These are phyloP conservation scores for Cydia strobilella DNA, from an alignment of 1,140 invertebrate genomes.

Conservation along the genomic window DNA sequence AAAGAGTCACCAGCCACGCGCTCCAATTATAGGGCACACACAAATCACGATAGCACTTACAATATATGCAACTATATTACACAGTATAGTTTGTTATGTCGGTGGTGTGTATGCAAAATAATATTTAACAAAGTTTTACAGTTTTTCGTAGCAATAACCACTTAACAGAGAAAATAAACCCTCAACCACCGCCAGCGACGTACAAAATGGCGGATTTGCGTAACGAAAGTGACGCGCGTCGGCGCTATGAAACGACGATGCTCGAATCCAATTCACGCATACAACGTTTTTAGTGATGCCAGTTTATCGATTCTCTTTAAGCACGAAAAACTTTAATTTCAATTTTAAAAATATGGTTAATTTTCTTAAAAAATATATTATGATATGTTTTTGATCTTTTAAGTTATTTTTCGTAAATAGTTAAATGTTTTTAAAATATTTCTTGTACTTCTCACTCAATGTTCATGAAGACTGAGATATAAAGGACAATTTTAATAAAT, in stretches of 20 bases:
- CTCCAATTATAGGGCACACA: constrained; percentile 77
- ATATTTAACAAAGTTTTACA: constrained; percentile 66
- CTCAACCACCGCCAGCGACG: constrained; percentile 77
- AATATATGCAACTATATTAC: constrained; percentile 61
- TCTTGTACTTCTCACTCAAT: no score
- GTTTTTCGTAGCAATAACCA: constrained; percentile 72
- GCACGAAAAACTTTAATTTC: not conserved
- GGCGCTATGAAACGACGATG: constrained; percentile 21
- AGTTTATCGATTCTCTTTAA: not conserved
- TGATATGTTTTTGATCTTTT: no score
- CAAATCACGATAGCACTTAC: constrained; percentile 75
- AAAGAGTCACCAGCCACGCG: constrained; percentile 78
- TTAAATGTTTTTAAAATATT: no score
- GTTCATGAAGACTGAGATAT: no score
- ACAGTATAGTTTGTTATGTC: constrained; percentile 61
- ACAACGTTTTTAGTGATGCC: constrained; percentile 9
- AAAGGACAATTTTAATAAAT: no score
- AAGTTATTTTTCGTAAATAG: no score
- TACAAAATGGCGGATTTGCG: constrained; percentile 80
- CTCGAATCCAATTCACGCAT: constrained; percentile 20
- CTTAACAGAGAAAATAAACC: constrained; percentile 72
- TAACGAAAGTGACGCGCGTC: constrained; percentile 77
- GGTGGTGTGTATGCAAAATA: constrained; percentile 57
- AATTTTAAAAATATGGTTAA: not conserved
- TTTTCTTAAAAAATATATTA: not conserved